Percentiles rank a stretch among this genome's conserved stretches.
Evolutionary conservation across 2,113 vertebrate species (phyloP).

Genomic region (Anser cygnoides): DNA sequence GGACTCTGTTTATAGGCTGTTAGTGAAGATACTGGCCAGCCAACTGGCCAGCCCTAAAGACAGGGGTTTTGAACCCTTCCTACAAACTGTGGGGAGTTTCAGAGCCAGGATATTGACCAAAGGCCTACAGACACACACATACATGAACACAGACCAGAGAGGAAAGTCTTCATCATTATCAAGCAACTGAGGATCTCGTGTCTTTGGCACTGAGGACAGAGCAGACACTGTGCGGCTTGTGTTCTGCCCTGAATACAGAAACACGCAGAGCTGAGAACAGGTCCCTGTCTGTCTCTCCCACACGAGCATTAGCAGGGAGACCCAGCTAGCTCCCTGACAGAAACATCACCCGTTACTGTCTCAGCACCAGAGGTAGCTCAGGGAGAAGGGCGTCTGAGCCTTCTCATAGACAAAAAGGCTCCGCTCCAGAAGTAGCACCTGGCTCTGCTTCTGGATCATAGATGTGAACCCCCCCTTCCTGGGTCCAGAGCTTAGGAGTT

Average conservation of each 20-base stretch:
- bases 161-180: background rate
- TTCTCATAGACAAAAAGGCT: background rate
- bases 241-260: background rate
- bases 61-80: background rate
- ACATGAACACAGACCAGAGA: background rate
- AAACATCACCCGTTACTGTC: background rate
- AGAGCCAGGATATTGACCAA: background rate
- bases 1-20: background rate
- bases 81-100: background rate
- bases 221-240: background rate
- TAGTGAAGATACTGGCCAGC: background rate
- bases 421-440: rapidly evolving
- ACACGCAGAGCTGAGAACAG: background rate
- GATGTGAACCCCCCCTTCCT: background rate
- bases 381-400: background rate
- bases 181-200: background rate
- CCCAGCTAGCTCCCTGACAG: background rate
- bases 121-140: background rate
- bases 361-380: background rate
- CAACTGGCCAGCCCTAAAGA: background rate
- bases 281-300: background rate
- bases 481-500: background rate
- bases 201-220: background rate
- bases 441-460: background rate
- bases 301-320: background rate